Conservation (phyloP, 2,797 vertebrate species). For the Enteromius mattozi region DNA sequence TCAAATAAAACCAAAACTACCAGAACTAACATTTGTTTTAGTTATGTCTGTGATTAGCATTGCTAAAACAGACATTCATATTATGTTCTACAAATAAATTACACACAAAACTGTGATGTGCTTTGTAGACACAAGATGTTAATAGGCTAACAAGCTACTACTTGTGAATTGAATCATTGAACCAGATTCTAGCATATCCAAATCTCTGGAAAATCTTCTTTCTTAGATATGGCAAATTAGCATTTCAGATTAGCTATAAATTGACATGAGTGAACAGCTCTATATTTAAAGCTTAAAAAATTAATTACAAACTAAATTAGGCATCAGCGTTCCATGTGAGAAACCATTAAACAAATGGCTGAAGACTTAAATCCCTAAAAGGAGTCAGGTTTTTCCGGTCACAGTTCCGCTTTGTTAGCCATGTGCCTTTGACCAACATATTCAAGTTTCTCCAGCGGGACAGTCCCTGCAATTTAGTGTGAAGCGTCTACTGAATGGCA, state of each 20-base stretch:
- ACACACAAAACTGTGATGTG: not conserved
- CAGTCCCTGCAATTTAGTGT: not conserved
- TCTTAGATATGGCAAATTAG: not conserved
- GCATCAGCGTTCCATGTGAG: not conserved
- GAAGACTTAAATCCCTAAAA: not conserved
- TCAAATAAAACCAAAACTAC: not conserved
- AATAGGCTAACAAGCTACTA: not conserved
- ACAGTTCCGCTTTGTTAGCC: slow-evolving; percentile 9
- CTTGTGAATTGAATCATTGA: not conserved
- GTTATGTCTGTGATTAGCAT: not conserved
- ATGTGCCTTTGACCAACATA: slow-evolving; percentile 1
- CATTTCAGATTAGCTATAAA: slow-evolving; percentile 4
- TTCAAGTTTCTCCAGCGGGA: not conserved
- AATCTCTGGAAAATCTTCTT: not conserved
- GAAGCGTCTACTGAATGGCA: slow-evolving; percentile 1
- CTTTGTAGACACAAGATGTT: not conserved
- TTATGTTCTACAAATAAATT: not conserved
- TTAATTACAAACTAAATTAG: not conserved
- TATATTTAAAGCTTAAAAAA: slow-evolving; percentile 18
- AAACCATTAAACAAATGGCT: not conserved
- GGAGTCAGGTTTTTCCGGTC: not conserved
- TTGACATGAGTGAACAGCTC: not conserved
- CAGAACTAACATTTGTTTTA: not conserved
- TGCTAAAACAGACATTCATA: not conserved
- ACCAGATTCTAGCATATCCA: not conserved